Percentiles rank a stretch among this genome's conserved stretches.
These are phyloP conservation scores for Zoroaster sp. DNA, from an alignment of 53 echinoderm and acorn worm genomes.

Conservation along the genomic window DNA sequence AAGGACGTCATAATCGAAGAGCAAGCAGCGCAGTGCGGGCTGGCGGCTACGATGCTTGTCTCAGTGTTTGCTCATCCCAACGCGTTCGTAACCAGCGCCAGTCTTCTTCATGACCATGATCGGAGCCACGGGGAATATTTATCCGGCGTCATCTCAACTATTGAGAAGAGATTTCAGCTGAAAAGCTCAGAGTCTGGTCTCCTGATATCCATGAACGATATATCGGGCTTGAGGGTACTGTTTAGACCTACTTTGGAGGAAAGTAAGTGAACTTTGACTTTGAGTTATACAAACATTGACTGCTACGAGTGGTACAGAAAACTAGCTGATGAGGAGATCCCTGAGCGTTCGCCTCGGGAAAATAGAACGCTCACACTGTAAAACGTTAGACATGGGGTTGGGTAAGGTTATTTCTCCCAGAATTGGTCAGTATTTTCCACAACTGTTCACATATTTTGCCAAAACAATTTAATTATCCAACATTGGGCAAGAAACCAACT, in stretches of 20 bases:
- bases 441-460: too few relatives aligned
- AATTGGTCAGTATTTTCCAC: too few relatives aligned
- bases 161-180: slow-evolving; percentile 87
- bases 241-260: slow-evolving; percentile 75
- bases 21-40: neutral
- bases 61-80: slow-evolving; percentile 5
- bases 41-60: too few relatives aligned
- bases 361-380: too few relatives aligned
- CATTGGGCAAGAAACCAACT: too few relatives aligned
- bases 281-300: too few relatives aligned
- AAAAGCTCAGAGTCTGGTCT: slow-evolving; percentile 83
- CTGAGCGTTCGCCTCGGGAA: too few relatives aligned
- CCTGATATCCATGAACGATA: slow-evolving; percentile 76
- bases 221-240: slow-evolving; percentile 74
- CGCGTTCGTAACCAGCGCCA: neutral
- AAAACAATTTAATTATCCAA: too few relatives aligned
- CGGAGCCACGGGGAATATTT: slow-evolving; percentile 34
- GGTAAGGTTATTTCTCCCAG: too few relatives aligned
- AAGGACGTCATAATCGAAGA: neutral
- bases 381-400: too few relatives aligned
- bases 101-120: neutral
- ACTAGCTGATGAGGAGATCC: too few relatives aligned
- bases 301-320: too few relatives aligned
- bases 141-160: slow-evolving; percentile 70
- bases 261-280: slow-evolving; percentile 16